Percentiles rank a stretch among this genome's conserved stretches.
Evolutionary conservation across 2,797 vertebrate species (phyloP).

Genomic region (Neosilurus mollespiculum): DNA sequence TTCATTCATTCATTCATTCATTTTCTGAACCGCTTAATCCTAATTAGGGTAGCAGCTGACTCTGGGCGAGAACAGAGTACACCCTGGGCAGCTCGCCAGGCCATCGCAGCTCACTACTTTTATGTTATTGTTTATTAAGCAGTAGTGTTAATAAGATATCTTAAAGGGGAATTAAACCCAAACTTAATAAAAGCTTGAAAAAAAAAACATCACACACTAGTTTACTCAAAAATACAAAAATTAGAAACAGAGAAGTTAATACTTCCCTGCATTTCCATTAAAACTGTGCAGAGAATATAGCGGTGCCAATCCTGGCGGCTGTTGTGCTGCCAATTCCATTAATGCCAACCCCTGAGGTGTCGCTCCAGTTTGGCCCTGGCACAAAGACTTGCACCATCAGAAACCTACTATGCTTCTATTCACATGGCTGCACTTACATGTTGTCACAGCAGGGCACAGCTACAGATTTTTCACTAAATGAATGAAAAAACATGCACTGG

Average conservation of each 20-base stretch:
- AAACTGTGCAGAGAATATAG: constrained; percentile 14
- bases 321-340: constrained; percentile 42
- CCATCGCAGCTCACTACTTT: too few relatives aligned
- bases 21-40: too few relatives aligned
- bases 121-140: not conserved
- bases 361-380: constrained; percentile 44
- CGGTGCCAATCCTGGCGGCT: constrained; percentile 36
- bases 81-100: too few relatives aligned
- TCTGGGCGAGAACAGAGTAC: too few relatives aligned
- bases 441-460: constrained; percentile 44
- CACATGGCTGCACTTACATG: constrained; percentile 49
- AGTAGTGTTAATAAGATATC: not conserved
- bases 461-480: constrained; percentile 44
- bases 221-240: constrained; percentile 6
- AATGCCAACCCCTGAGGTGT: constrained; percentile 47
- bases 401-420: constrained; percentile 46
- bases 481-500: constrained; percentile 15
- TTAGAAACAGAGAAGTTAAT: constrained; percentile 10
- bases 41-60: too few relatives aligned
- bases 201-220: not conserved
- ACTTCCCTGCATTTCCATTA: constrained; percentile 11
- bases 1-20: too few relatives aligned
- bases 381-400: constrained; percentile 32
- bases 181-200: too few relatives aligned
- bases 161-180: not conserved